These are phyloP conservation scores for Epinephelus awoara DNA, from an alignment of 2,797 vertebrate species.

Conservation along the genomic window DNA sequence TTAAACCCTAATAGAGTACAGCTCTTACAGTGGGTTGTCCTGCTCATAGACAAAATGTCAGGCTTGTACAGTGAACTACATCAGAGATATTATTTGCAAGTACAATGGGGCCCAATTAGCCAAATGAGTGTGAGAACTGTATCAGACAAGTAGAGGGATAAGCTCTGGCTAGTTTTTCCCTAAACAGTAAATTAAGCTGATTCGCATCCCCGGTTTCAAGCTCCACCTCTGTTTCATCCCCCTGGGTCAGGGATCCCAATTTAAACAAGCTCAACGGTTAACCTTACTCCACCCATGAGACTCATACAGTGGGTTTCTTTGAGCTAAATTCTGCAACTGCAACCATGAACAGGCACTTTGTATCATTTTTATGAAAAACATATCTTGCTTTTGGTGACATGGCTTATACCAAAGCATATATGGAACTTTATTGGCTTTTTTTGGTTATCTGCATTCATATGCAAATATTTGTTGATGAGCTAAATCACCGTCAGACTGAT, in stretches of 20 bases:
- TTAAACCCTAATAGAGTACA: conserved; percentile 1
- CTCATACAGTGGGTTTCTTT: conserved; percentile 1
- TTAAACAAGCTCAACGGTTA: conserved; percentile 34
- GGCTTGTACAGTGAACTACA: conserved; percentile 8
- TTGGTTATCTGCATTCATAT: too few species aligned
- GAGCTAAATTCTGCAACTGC: not conserved
- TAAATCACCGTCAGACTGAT: too few species aligned
- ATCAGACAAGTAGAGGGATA: conserved; percentile 35
- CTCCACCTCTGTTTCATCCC: conserved; percentile 9
- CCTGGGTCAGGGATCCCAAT: conserved; percentile 24
- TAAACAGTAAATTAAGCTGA: conserved; percentile 44
- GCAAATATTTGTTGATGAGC: too few species aligned
- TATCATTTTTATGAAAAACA: not conserved
- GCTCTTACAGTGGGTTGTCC: not conserved
- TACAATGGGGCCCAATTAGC: conserved; percentile 60
- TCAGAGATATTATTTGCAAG: conserved; percentile 48
- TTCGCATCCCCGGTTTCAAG: conserved; percentile 20
- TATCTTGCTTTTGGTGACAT: not conserved
- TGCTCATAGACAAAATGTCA: conserved; percentile 22
- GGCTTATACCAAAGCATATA: not conserved
- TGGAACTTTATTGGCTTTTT: not conserved
- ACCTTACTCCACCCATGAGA: conserved; percentile 2
- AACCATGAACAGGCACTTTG: not conserved
- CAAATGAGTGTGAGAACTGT: conserved; percentile 38
- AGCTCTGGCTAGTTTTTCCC: conserved; percentile 25